Evolutionary conservation across 2,113 vertebrate genomes (phyloP), one percentile per base, ranked within the genome.

Genomic region (Colistium nudipinnis): DNA sequence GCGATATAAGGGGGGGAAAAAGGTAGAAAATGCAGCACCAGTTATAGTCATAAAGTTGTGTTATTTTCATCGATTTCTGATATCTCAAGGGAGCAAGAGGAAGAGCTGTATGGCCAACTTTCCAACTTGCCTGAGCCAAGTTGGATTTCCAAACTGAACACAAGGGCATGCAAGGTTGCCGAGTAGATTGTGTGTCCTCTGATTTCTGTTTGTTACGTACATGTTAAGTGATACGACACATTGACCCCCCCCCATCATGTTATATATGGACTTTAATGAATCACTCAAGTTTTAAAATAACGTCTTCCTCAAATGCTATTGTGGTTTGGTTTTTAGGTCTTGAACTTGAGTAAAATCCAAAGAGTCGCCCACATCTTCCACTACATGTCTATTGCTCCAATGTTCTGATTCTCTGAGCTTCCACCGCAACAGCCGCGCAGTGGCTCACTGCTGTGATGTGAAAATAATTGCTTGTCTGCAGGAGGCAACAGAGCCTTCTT

Each of bases 91-190:
- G 74, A 72, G 52, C 49, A 31, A 48, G 54, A 76, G 47, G 61
- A 53, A 65, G 11, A 44, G 31, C 38, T 78, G 28, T 38, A 47
- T 62, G 41, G 70, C 63, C 68, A 72, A 69, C 67, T 70, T 66
- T 39, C 30, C 44, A 33, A 30, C 36, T 8, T 7, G 35, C n/a
- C 45, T 38, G 36, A 76, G 67, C 70, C 74, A 83, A 76, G 73
- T 67, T 83, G 70, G 67, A 71, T 81, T 55, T 41, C 22, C 39
- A 64, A 41, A 43, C 41, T 7, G 64, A 70, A 65, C 62, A 76
- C 28, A 19, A 57, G 67, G 65, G 74, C 67, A 73, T 62, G 55
- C 1, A 11, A 70, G 55, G 22, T 55, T 45, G 33, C 53, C 53
- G 57, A 54, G 54, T 24, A 59, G 52, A 61, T 52, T 76, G 63